Percentiles rank a stretch among this genome's conserved stretches.
Evolutionary conservation across 1,140 invertebrate species (phyloP).

Genomic region (Acromyrmex heyeri): DNA sequence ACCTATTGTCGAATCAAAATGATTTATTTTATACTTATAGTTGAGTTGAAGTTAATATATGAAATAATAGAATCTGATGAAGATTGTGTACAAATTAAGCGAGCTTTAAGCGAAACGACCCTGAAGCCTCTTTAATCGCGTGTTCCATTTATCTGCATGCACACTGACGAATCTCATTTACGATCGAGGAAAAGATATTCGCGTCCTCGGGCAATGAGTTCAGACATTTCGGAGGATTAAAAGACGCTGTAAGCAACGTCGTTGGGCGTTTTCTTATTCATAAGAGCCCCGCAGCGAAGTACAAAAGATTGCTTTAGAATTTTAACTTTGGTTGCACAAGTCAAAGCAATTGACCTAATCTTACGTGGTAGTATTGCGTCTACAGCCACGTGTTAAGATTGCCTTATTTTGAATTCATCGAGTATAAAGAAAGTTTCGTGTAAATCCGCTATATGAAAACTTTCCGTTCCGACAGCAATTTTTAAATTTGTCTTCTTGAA

Average conservation of each 20-base stretch:
- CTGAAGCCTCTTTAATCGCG: neutral
- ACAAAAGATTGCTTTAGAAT: constrained; percentile 36
- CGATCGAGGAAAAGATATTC: neutral
- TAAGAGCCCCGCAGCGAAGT: constrained; percentile 17
- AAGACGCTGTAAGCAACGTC: neutral
- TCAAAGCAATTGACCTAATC: constrained; percentile 32
- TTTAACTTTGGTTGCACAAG: constrained; percentile 45
- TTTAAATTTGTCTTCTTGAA: constrained; percentile 26
- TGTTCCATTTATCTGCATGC: neutral
- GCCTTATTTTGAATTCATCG: constrained; percentile 16
- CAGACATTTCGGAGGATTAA: neutral
- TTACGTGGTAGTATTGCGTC: constrained; percentile 9
- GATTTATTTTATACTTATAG: too few relatives aligned
- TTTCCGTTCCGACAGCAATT: neutral
- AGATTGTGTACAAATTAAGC: too few relatives aligned
- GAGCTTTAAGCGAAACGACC: neutral
- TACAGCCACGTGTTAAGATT: constrained; percentile 33
- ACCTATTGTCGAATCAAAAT: too few relatives aligned
- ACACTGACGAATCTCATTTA: neutral
- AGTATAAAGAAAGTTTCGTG: neutral
- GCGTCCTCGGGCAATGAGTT: neutral
- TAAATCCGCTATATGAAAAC: neutral
- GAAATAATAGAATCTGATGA: too few relatives aligned
- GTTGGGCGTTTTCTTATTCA: constrained; percentile 1
- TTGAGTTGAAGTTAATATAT: too few relatives aligned